Percentiles rank a stretch among this genome's conserved stretches.
Conservation (phyloP, 2,888 invertebrate species). For the Andricus curvator region DNA sequence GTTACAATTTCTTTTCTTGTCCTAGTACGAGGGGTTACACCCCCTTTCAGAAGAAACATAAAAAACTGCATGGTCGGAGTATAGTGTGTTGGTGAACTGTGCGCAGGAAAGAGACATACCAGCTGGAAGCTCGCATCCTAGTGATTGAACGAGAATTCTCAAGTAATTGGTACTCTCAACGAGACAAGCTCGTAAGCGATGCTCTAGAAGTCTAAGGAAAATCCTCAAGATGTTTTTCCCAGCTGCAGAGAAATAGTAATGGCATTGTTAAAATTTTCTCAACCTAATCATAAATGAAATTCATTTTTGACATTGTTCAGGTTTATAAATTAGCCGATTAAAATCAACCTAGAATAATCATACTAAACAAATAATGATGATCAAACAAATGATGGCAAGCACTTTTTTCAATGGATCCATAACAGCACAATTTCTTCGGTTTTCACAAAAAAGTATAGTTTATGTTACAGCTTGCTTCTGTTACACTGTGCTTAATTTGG, state of each 20-base stretch:
- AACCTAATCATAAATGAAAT: background rate
- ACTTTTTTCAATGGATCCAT: too few species aligned
- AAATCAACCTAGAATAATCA: background rate
- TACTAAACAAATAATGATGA: too few species aligned
- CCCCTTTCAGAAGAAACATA: conserved; percentile 32
- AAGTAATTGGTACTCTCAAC: conserved; percentile 57
- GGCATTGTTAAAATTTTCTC: conserved; percentile 14
- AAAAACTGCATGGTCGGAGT: background rate
- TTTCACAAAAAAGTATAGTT: too few species aligned
- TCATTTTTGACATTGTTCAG: background rate
- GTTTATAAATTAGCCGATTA: background rate
- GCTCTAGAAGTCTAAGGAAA: conserved; percentile 15
- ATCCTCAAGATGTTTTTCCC: conserved; percentile 8
- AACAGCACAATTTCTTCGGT: too few species aligned
- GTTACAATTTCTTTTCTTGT: conserved; percentile 66
- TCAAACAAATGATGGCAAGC: too few species aligned
- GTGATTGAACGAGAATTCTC: conserved; percentile 39
- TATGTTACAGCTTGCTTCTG: too few species aligned
- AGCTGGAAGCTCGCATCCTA: conserved; percentile 16
- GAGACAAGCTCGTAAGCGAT: conserved; percentile 42
- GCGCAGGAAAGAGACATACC: background rate
- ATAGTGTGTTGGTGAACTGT: background rate
- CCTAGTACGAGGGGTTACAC: conserved; percentile 23
- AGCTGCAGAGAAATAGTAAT: conserved; percentile 5
- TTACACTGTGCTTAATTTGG: too few species aligned